Evolutionary conservation across 2,113 vertebrate species (phyloP).

Genomic region (Phalacrocorax aristotelis): DNA sequence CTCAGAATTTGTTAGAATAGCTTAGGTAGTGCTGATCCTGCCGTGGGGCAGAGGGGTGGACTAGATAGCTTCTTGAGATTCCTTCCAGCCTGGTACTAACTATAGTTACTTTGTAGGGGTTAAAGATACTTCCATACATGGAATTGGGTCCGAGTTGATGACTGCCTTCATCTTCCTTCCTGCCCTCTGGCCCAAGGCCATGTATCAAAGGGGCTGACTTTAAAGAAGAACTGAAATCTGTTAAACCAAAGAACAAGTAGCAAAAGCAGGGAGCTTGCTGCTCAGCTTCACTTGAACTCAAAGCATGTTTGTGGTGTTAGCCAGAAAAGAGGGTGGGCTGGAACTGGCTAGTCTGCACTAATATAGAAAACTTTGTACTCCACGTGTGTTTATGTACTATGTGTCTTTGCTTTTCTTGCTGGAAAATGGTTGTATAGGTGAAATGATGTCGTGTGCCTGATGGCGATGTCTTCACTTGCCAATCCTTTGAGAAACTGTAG

Average conservation of each 20-base stretch:
- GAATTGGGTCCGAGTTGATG: background rate
- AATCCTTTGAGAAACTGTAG: background rate
- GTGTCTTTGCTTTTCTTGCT: background rate
- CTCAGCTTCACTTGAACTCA: background rate
- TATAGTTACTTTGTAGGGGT: background rate
- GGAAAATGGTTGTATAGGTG: background rate
- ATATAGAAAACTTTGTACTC: accelerated
- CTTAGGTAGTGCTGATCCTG: background rate
- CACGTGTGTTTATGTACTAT: accelerated
- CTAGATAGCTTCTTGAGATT: slow-evolving; percentile 5
- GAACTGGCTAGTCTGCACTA: background rate
- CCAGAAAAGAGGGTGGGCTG: background rate
- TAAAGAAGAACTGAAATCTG: background rate
- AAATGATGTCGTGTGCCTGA: background rate
- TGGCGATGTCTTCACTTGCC: background rate
- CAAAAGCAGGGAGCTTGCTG: background rate
- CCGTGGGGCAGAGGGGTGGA: background rate
- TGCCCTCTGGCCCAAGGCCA: background rate
- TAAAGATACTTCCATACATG: background rate
- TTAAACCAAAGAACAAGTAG: background rate
- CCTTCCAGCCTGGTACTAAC: background rate
- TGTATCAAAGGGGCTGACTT: background rate
- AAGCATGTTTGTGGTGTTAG: background rate
- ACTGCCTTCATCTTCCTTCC: background rate
- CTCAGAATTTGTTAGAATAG: background rate